A percentile compares a stretch with the other conserved stretches of the same genome.
These are phyloP conservation scores for Lithobates sylvaticus DNA, from an alignment of 2,797 vertebrate species.

Conservation along the genomic window DNA sequence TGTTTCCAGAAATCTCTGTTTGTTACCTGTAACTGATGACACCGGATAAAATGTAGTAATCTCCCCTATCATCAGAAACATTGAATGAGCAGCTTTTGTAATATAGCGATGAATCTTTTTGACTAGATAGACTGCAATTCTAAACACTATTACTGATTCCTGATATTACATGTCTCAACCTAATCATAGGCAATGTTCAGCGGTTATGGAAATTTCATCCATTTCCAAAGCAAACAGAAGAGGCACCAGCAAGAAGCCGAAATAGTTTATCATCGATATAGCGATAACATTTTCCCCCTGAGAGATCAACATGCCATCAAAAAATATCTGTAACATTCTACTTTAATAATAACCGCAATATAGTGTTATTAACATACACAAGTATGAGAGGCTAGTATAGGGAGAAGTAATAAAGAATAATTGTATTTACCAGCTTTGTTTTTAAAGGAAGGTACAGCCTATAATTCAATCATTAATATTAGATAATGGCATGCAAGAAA, in stretches of 20 bases:
- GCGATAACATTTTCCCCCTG: slow-evolving; percentile 1
- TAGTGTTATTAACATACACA: neutral
- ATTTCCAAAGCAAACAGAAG: slow-evolving; percentile 6
- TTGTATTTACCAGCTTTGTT: no score
- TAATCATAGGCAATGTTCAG: slow-evolving; percentile 12
- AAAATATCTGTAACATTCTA: slow-evolving; percentile 4
- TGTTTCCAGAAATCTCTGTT: neutral
- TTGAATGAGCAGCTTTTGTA: neutral
- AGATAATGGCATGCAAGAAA: no score
- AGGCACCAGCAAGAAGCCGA: neutral
- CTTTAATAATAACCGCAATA: neutral
- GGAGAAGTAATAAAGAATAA: neutral
- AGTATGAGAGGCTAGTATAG: neutral
- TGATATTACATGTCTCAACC: slow-evolving; percentile 12
- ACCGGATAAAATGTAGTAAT: neutral
- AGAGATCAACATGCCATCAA: neutral
- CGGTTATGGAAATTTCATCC: slow-evolving; percentile 11
- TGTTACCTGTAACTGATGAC: neutral
- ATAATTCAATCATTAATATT: no score
- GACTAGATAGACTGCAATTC: slow-evolving; percentile 12
- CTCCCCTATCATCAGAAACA: neutral
- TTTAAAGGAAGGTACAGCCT: no score
- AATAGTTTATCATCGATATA: slow-evolving; percentile 9
- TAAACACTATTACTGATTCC: slow-evolving; percentile 4
- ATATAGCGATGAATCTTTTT: neutral